Conservation (phyloP, 2,113 vertebrate species). For the Cottus gobio region DNA sequence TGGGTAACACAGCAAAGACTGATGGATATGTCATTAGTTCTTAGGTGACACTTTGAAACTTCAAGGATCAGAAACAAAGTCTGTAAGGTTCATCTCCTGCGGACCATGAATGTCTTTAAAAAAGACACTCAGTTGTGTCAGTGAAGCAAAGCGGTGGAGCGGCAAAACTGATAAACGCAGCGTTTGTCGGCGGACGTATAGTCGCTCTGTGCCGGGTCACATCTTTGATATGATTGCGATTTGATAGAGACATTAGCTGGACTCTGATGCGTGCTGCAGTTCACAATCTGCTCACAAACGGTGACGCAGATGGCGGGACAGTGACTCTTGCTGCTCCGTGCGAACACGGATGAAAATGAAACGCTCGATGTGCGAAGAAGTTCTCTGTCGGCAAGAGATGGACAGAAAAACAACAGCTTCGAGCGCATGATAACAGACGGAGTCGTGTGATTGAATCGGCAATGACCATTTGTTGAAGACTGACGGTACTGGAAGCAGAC, state of each 20-base stretch:
- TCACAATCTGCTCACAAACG: constrained; percentile 46
- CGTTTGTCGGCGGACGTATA: not conserved
- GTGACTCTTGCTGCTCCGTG: constrained; percentile 42
- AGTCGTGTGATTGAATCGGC: not conserved
- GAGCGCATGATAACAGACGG: constrained; percentile 44
- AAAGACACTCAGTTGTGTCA: not conserved
- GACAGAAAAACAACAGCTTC: constrained; percentile 30
- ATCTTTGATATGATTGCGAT: not conserved
- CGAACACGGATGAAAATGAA: too few species aligned
- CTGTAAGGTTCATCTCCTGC: not conserved
- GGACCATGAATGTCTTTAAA: too few species aligned
- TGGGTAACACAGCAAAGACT: not conserved
- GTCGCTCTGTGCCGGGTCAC: not conserved
- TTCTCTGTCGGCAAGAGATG: constrained; percentile 5
- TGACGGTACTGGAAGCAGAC: not conserved
- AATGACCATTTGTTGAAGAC: not conserved
- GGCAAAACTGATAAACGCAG: not conserved
- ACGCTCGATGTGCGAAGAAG: too few species aligned
- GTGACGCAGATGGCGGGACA: constrained; percentile 43
- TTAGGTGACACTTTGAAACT: not conserved
- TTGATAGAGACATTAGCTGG: constrained; percentile 23
- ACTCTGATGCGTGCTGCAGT: constrained; percentile 22
- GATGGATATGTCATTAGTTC: not conserved
- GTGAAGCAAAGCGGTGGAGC: not conserved
- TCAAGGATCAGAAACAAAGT: not conserved